These are phyloP conservation scores for Phalacrocorax carbo DNA, from an alignment of 2,113 vertebrate genomes.

Conservation along the genomic window DNA sequence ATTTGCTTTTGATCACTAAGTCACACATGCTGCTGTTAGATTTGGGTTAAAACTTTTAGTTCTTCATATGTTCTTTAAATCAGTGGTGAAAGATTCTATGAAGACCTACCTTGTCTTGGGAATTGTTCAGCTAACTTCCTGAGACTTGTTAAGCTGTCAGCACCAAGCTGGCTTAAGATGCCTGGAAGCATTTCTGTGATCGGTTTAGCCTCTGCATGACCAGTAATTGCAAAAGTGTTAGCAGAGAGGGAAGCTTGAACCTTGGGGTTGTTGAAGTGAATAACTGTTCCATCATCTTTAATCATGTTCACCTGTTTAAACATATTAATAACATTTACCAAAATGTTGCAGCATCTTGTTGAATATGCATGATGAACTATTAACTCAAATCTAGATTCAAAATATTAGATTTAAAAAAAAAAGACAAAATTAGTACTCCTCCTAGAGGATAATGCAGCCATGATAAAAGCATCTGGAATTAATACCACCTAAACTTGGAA, in stretches of 20 bases:
- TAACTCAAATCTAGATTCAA: neutral
- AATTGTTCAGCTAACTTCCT: constrained; percentile 97
- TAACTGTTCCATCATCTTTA: constrained; percentile 97
- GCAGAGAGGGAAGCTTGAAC: constrained; percentile 97
- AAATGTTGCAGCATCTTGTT: neutral
- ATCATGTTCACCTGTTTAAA: constrained; percentile 96
- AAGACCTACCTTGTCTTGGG: constrained; percentile 88
- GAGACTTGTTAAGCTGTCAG: constrained; percentile 96
- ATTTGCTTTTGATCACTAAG: neutral
- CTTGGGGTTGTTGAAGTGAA: constrained; percentile 99
- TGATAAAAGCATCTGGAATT: neutral
- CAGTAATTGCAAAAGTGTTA: constrained; percentile 97
- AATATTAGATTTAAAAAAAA: neutral
- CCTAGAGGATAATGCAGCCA: neutral
- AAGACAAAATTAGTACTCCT: neutral
- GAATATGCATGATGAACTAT: neutral
- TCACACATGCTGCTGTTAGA: neutral
- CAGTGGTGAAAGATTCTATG: neutral
- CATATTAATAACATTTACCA: constrained; percentile 12
- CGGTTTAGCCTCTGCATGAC: constrained; percentile 96
- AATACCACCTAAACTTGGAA: neutral
- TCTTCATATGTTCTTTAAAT: neutral
- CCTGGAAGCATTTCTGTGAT: constrained; percentile 99
- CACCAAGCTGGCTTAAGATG: constrained; percentile 97
- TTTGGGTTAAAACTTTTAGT: neutral